A percentile compares a stretch with the other conserved stretches of the same genome.
phyloP scores from a whole-genome alignment of 2,113 vertebrate genomes.

The Daphoenositta chrysoptera region DNA sequence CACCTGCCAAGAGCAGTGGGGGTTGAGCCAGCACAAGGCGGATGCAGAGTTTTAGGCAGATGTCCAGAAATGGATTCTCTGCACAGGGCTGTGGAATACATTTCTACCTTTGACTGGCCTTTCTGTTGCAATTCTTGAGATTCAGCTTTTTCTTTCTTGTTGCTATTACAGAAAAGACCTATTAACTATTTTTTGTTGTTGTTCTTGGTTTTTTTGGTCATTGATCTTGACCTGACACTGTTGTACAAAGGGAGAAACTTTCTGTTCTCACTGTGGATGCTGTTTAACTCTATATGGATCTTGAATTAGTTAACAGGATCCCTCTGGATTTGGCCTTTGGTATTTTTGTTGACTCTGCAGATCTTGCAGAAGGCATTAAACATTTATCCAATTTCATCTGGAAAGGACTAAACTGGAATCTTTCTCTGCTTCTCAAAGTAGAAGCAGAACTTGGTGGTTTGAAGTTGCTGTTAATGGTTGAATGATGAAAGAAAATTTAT shows the following conservation, averaged over 20 bases:
- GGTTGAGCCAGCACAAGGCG: constrained; percentile 55
- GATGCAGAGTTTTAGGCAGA: constrained; percentile 38
- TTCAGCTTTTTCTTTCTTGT: neutral
- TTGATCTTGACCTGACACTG: neutral
- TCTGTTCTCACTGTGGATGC: neutral
- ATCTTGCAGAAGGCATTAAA: constrained; percentile 15
- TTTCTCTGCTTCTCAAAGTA: neutral
- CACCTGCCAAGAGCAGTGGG: constrained; percentile 52
- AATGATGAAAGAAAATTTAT: neutral
- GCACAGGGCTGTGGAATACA: neutral
- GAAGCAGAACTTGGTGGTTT: neutral
- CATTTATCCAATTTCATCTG: constrained; percentile 1
- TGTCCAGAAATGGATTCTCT: constrained; percentile 54
- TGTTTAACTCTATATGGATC: neutral
- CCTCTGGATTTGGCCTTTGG: neutral
- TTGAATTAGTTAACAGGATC: neutral
- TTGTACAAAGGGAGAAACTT: neutral
- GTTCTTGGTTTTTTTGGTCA: neutral
- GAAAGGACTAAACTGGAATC: neutral
- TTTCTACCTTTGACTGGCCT: neutral
- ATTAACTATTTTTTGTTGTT: neutral
- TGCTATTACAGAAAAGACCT: neutral
- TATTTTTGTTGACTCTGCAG: constrained; percentile 41
- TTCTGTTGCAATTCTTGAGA: neutral
- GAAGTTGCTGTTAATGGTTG: neutral